Evolutionary conservation across 2,888 invertebrate genomes (phyloP), one percentile per base, ranked within the genome.

Genomic region (Pachliopta kotzebuea): DNA sequence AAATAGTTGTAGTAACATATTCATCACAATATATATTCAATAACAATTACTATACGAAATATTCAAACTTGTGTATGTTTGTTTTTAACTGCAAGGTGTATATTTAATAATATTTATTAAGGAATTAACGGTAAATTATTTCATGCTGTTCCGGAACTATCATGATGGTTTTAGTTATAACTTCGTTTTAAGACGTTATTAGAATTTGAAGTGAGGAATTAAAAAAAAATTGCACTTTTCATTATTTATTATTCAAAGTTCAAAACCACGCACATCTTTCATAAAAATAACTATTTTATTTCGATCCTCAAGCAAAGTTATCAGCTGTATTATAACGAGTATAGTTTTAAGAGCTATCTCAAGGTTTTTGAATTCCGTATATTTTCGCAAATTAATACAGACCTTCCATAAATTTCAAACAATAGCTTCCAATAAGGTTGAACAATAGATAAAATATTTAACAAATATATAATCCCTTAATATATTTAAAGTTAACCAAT

Each of bases 261-360:
- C n/a, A n/a, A n/a, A 50, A 60, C 24, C 60, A 65, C 64, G 64
- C 65, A 65, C 65, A 61, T 53, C 42, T 29, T 23, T 23, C 31
- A 56, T 62, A 23, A 56, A 37, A 45, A 60, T 56, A 31, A 17
- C 55, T 26, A 45, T 45, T 55, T n/a, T 59, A 31, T 55, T 59
- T 24, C 26, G 59, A 20, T 17, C 55, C 55, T 7, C 55, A 60
- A 24, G 49, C 11, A 14, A 50, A 23, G 17, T 17, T 23, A 18
- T 23, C 26, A 17, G 21, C 20, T 17, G 20, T 59, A n/a, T 49
- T 26, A 49, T 24, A 29, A 62, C 52, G 17, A 8, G 24, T 26
- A 9, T 37, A 17, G 21, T 23, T 21, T 11, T 18, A 21, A n/a
- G 11, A 21, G 1, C 20, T 20, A n/a, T 20, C 6, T 21, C 4